Percentiles rank a stretch among this genome's conserved stretches.
Conservation (phyloP, 2,888 invertebrate species). For the Drosophila quinaria region DNA sequence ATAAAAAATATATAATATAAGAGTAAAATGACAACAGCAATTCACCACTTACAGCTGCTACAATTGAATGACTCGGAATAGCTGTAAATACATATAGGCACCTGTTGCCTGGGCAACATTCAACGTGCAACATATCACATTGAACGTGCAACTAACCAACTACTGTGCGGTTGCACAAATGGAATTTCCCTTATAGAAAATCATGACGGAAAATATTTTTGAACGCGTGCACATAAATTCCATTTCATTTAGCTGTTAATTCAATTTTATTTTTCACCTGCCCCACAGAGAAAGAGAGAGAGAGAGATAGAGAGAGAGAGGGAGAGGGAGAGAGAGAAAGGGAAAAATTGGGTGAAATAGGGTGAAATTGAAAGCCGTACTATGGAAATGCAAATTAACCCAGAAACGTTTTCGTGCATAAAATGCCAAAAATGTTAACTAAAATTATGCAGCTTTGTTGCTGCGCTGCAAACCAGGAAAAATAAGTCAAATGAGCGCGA, state of each 20-base stretch:
- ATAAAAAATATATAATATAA: background rate
- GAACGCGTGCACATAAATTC: conserved; percentile 55
- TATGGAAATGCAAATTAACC: conserved; percentile 68
- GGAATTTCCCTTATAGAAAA: conserved; percentile 30
- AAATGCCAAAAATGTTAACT: conserved; percentile 70
- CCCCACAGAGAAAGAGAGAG: background rate
- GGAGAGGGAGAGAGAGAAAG: background rate
- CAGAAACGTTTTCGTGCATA: conserved; percentile 75
- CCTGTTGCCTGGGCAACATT: conserved; percentile 44
- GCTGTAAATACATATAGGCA: conserved; percentile 7
- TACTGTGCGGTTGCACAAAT: conserved; percentile 26
- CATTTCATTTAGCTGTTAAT: conserved; percentile 58
- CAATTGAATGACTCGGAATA: conserved; percentile 5
- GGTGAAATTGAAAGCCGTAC: conserved; percentile 17
- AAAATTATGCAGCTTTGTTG: conserved; percentile 73
- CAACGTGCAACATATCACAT: background rate
- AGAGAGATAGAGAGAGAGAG: background rate
- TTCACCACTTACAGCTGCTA: background rate
- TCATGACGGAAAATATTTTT: conserved; percentile 36
- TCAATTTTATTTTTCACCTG: conserved; percentile 42
- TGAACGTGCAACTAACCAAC: conserved; percentile 14
- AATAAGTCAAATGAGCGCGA: conserved; percentile 45
- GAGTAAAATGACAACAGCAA: background rate
- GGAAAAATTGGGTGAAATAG: background rate
- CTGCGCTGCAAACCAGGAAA: conserved; percentile 18